Conservation (phyloP, 2,113 vertebrate species). For the Chascanopsetta lugubris region DNA sequence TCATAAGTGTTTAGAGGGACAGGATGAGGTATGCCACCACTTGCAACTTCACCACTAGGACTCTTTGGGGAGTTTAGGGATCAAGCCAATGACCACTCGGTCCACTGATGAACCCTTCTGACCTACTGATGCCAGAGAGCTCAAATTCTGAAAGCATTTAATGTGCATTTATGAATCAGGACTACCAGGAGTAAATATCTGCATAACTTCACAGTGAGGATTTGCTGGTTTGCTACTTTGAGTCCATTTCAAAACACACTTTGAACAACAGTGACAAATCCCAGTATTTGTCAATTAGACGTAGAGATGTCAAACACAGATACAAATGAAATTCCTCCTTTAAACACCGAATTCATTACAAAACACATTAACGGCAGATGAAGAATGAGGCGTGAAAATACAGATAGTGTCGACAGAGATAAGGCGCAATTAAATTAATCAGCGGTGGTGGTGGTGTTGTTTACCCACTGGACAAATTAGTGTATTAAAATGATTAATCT, state of each 20-base stretch:
- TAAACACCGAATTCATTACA: conserved; percentile 34
- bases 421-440: not conserved
- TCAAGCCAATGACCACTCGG: not conserved
- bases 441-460: not conserved
- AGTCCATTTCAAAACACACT: conserved; percentile 13
- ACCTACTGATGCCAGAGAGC: too few relatives aligned
- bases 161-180: not conserved
- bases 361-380: conserved; percentile 7
- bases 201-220: too few relatives aligned
- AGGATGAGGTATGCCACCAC: too few relatives aligned
- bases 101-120: too few relatives aligned
- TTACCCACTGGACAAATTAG: not conserved
- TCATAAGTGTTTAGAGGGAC: too few relatives aligned
- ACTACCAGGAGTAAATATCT: too few relatives aligned
- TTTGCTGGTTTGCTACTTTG: too few relatives aligned
- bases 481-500: not conserved
- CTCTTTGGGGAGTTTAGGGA: too few relatives aligned
- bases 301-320: conserved; percentile 33
- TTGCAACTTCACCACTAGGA: too few relatives aligned
- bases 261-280: conserved; percentile 24
- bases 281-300: conserved; percentile 37
- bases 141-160: too few relatives aligned
- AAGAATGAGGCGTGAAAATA: conserved; percentile 8
- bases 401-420: not conserved
- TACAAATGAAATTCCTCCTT: conserved; percentile 36